A percentile compares a stretch with the other conserved stretches of the same genome.
These are phyloP conservation scores for Ibidorhyncha struthersii DNA, from an alignment of 2,113 vertebrate genomes.

Conservation along the genomic window DNA sequence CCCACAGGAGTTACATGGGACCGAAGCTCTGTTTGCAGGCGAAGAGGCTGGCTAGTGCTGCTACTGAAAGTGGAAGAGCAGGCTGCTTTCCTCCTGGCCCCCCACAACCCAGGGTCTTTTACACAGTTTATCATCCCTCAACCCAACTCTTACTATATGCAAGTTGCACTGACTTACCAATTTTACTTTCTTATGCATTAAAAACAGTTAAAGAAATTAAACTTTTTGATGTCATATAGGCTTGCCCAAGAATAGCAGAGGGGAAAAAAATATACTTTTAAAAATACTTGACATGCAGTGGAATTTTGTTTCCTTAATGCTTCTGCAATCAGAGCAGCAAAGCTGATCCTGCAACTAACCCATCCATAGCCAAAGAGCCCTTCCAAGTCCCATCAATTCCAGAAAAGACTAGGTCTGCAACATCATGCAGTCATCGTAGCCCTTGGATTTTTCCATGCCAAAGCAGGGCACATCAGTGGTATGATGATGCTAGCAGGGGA, in stretches of 20 bases:
- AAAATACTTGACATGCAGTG: not conserved
- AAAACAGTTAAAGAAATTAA: not conserved
- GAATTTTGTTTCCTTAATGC: not conserved
- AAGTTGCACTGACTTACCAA: not conserved
- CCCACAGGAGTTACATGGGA: not conserved
- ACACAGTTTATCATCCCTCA: not conserved
- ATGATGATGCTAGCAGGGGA: not conserved
- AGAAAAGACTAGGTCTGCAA: not conserved
- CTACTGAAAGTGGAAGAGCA: not conserved
- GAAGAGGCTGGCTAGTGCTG: fast-evolving
- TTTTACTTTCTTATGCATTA: not conserved
- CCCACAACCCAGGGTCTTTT: not conserved
- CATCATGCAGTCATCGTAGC: not conserved
- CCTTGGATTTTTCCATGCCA: not conserved
- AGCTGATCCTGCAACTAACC: not conserved
- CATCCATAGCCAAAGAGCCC: not conserved
- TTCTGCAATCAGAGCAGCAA: not conserved
- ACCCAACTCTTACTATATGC: not conserved
- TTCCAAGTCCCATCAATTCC: not conserved
- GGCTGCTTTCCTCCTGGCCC: not conserved
- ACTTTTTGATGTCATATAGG: not conserved
- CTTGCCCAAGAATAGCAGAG: not conserved
- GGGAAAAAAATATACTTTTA: fast-evolving
- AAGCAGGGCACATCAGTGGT: not conserved
- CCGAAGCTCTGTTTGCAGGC: not conserved